These are phyloP conservation scores for Leucosticte australis DNA, from an alignment of 2,113 vertebrate genomes.

Conservation along the genomic window DNA sequence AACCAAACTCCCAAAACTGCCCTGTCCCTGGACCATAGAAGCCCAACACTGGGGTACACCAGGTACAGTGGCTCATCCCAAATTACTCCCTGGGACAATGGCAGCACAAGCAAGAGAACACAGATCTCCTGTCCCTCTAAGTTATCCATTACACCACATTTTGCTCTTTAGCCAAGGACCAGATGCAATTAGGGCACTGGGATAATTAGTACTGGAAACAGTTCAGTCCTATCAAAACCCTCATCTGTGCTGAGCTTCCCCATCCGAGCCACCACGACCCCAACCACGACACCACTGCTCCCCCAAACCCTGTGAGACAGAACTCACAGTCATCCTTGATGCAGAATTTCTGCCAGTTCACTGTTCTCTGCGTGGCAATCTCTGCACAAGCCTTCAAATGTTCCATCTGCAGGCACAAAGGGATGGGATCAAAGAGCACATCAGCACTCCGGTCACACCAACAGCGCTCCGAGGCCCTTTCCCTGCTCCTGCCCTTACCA, in stretches of 20 bases:
- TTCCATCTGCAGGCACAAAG: slow-evolving; percentile 85
- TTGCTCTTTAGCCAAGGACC: background rate
- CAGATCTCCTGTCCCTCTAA: background rate
- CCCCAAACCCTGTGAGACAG: background rate
- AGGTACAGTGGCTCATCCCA: background rate
- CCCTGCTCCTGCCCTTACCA: slow-evolving; percentile 77
- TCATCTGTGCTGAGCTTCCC: background rate
- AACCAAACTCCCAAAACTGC: background rate
- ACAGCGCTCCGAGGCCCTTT: rapidly evolving
- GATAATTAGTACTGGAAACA: background rate
- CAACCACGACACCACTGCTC: background rate
- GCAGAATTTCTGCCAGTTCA: slow-evolving; percentile 99
- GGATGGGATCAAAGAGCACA: background rate
- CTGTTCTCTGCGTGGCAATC: slow-evolving; percentile 93
- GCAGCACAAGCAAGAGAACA: background rate
- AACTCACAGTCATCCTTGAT: slow-evolving; percentile 98
- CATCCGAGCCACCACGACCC: background rate
- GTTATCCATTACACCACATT: background rate
- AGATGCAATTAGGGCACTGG: background rate
- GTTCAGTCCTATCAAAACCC: background rate
- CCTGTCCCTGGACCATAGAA: background rate
- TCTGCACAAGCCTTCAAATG: slow-evolving; percentile 97
- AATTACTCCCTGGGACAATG: background rate
- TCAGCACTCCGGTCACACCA: background rate
- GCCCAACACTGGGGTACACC: background rate